phyloP scores from a whole-genome alignment of 2,888 invertebrate genomes.

The Alloscopus bannaensis region DNA sequence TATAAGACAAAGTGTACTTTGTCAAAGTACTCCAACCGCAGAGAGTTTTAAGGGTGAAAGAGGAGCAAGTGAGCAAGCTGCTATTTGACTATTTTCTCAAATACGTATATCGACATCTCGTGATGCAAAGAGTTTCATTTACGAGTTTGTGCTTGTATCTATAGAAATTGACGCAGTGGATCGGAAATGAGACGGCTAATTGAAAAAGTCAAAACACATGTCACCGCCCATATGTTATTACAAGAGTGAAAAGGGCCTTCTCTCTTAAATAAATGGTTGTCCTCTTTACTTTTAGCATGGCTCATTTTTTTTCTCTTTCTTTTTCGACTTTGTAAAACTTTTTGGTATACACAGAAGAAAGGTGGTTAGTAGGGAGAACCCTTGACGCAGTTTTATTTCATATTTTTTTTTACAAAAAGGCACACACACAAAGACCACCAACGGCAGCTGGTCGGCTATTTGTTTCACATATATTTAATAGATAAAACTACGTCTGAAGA shows the following conservation, averaged over 20 bases:
- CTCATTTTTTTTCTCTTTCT: constrained; percentile 4
- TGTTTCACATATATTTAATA: no score
- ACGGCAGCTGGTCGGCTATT: constrained; percentile 33
- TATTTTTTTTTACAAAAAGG: constrained; percentile 1
- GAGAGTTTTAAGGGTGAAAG: no score
- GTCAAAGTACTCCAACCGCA: no score
- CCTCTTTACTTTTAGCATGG: not conserved
- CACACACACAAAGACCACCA: constrained; percentile 52
- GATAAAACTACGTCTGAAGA: no score
- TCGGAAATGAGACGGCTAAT: constrained; percentile 72
- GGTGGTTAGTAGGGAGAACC: constrained; percentile 11
- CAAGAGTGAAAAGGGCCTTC: constrained; percentile 37
- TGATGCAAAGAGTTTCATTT: not conserved
- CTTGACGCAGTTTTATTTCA: constrained; percentile 16
- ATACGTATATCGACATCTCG: not conserved
- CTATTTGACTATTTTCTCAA: not conserved
- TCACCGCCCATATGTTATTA: constrained; percentile 69
- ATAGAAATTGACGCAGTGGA: constrained; percentile 33
- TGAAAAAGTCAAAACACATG: constrained; percentile 72
- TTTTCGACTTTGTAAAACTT: constrained; percentile 1
- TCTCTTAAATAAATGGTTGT: not conserved
- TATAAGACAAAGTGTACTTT: no score
- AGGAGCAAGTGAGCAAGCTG: no score
- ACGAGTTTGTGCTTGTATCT: not conserved
- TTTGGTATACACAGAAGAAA: not conserved